Evolutionary conservation across 2,113 vertebrate species (phyloP).

Genomic region (Erinaceus europaeus): DNA sequence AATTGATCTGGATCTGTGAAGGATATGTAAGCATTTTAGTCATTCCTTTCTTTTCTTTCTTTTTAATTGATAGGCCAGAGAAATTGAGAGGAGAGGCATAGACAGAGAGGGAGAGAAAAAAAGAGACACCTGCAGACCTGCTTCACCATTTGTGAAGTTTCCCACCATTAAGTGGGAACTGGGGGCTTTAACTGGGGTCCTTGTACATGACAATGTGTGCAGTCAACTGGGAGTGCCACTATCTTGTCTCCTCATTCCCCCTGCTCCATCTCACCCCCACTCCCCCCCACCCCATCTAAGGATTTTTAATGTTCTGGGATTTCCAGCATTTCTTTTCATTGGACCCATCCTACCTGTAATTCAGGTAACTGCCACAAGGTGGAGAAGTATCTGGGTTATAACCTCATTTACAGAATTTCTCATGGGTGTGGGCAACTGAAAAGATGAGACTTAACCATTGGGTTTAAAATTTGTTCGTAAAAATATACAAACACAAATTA

Average conservation of each 20-base stretch:
- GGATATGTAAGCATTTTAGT: neutral
- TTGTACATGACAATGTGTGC: too few relatives aligned
- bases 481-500: neutral
- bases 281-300: too few relatives aligned
- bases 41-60: neutral
- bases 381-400: slow-evolving; percentile 20
- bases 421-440: neutral
- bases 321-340: neutral
- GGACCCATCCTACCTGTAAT: slow-evolving; percentile 24
- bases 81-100: too few relatives aligned
- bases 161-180: too few relatives aligned
- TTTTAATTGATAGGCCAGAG: too few relatives aligned
- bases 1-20: neutral
- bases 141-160: too few relatives aligned
- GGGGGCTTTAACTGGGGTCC: too few relatives aligned
- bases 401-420: neutral
- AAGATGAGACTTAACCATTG: neutral
- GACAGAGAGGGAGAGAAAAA: too few relatives aligned
- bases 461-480: neutral
- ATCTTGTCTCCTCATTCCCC: too few relatives aligned
- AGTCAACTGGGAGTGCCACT: too few relatives aligned
- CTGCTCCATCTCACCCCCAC: too few relatives aligned
- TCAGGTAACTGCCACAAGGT: slow-evolving; percentile 30
- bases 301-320: neutral
- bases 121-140: too few relatives aligned